These are phyloP conservation scores for Eupithecia exiguata DNA, from an alignment of 2,888 invertebrate genomes.

Conservation along the genomic window DNA sequence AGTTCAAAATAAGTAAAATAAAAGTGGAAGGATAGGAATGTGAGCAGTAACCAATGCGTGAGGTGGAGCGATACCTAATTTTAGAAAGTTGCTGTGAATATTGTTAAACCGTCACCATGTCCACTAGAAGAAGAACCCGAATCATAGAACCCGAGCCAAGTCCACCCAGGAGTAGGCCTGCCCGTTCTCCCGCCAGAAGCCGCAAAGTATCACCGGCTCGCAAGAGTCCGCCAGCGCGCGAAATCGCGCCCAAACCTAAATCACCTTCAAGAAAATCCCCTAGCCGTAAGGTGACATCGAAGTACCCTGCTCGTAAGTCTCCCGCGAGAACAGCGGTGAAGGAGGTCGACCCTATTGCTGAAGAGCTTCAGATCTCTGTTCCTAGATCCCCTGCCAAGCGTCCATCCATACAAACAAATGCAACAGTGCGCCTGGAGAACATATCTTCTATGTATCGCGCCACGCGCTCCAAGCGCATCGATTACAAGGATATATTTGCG, in stretches of 20 bases:
- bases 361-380: constrained; percentile 45
- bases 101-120: constrained; percentile 57
- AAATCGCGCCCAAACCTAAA: constrained; percentile 75
- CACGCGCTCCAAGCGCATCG: constrained; percentile 66
- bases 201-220: constrained; percentile 68
- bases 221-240: constrained; percentile 67
- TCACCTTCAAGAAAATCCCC: constrained; percentile 82
- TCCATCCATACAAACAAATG: constrained; percentile 59
- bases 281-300: constrained; percentile 70
- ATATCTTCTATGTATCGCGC: constrained; percentile 55
- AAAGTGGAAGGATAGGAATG: constrained; percentile 44
- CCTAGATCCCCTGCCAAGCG: constrained; percentile 71
- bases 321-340: constrained; percentile 64
- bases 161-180: constrained; percentile 70
- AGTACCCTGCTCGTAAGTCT: constrained; percentile 75
- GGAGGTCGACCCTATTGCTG: constrained; percentile 49
- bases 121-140: constrained; percentile 65
- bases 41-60: constrained; percentile 63
- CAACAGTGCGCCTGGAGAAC: constrained; percentile 59
- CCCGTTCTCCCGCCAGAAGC: constrained; percentile 76
- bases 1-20: neutral
- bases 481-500: constrained; percentile 67
- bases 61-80: constrained; percentile 67
- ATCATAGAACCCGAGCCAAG: constrained; percentile 57
- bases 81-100: constrained; percentile 54